These are phyloP conservation scores for Xenus cinereus DNA, from an alignment of 2,113 vertebrate genomes.

Conservation along the genomic window DNA sequence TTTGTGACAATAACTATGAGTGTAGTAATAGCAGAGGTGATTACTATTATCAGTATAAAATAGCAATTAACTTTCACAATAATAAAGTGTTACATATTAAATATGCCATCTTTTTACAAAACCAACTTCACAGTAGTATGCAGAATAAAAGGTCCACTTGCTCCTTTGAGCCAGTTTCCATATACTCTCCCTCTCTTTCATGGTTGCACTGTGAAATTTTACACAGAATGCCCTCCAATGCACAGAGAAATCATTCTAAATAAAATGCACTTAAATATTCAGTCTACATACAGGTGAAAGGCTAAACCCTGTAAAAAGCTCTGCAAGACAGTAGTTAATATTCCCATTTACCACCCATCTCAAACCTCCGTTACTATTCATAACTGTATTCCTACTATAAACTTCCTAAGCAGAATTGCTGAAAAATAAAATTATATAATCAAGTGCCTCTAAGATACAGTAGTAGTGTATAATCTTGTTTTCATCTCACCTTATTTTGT, in stretches of 20 bases:
- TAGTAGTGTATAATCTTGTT: neutral
- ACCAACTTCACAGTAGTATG: neutral
- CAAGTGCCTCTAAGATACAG: neutral
- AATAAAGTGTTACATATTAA: neutral
- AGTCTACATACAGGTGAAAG: neutral
- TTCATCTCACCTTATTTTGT: conserved; percentile 75
- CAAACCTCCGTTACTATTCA: neutral
- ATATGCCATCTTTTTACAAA: neutral
- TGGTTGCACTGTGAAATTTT: neutral
- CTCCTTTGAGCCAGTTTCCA: neutral
- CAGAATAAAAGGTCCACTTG: neutral
- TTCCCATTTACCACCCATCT: neutral
- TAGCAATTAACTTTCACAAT: neutral
- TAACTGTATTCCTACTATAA: neutral
- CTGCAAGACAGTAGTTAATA: neutral
- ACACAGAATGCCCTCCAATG: neutral
- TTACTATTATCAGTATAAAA: neutral
- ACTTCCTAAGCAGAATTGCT: neutral
- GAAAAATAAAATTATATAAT: neutral
- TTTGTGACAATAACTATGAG: neutral
- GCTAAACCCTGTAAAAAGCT: neutral
- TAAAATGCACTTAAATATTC: neutral
- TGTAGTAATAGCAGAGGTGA: neutral
- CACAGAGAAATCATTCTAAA: neutral
- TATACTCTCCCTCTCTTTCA: neutral